Evolutionary conservation across 92 coral and sea anemone genomes (phyloP), one percentile per base, ranked within the genome.

Genomic region (Nematostella vectensis): DNA sequence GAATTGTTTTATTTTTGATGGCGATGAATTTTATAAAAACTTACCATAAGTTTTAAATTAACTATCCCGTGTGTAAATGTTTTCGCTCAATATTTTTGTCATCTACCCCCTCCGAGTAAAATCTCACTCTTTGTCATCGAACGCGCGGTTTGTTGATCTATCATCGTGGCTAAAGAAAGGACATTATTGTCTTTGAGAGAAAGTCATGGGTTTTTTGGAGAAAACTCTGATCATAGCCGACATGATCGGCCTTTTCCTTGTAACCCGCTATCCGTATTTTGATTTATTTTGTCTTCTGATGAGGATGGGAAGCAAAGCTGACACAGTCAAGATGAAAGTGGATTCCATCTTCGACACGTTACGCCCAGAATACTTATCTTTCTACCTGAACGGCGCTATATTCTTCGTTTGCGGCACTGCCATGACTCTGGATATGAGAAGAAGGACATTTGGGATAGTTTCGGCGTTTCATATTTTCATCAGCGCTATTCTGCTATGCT

Each of bases 331-430:
- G 16, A 49, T 61, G 13, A n/a, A 47, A 20, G 63, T 69, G 58
- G 77, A 55, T 0, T 80, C 61, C 45, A 54, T 85, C 51, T 52
- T 26, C 33, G 82, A 79, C 30, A 75, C 86, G 1, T 54, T 79
- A 17, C 68, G 54, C 6, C 65, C 57, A 33, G 88, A 85, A 51
- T 75, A 81, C 45, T 29, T 71, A 2, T 62, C 67, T 1, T 77
- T 85, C 29, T 93, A 87, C 51, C 10, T 75, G 27, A 83, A 93
- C 48, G 96, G 88, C 1, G 71, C 72, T 9, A 36, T 93, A 2
- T 93, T 73, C 61, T 93, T 93, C 55, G 25, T 82, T 43, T 87
- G 96, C 72, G 99, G 88, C 4, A 88, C 96, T 0, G 96, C 95
- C 8, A 93, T 93, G 99, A 82, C 94, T 4, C 50, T 93, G 65